Base-by-base conservation (phyloP, 37 sponge, comb jelly and placozoan genomes). In the Axinella damicornis region DNA sequence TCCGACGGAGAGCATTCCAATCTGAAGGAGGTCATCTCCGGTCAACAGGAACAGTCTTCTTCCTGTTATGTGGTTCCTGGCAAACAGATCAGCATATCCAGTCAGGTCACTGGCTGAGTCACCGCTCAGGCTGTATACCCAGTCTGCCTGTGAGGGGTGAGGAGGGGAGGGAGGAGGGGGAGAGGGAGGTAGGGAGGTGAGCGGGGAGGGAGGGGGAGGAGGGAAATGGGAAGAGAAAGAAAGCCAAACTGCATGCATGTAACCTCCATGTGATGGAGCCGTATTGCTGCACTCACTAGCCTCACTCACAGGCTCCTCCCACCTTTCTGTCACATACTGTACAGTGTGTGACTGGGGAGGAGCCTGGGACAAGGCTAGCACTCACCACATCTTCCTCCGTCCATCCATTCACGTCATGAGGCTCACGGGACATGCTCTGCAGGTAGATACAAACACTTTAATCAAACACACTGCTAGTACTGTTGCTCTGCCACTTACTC, bases 381-480 rank as follows among this genome's bases (percentile, higher is more conserved):
- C 74, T n/a, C 54, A 89, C 94, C 52, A 90, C 94, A 18, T 93
- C 94, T 15, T 89, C 84, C 63, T 93, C 94, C n/a, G 83, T 65
- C 94, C 94, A 93, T 36, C 38, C 57, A 56, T 64, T 74, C 4
- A 90, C 87, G 53, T 89, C 83, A 57, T 86, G 83, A 5, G 39
- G 24, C 70, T 88, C 88, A 32, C 15, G 77, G 38, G 68, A n/a
- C n/a, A n/a, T 22, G 30, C 65, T 16, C 24, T 38, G 65, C 27
- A 52, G 46, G 63, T 9, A 77, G 37, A 33, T 13, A 58, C 27
- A 61, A n/a, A 4, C 27, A n/a, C 25, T 61, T 13, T 14, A 27
- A 61, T 28, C n/a, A 61, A 61, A 5, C 6, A 46, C n/a, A 46
- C 46, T 4, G 6, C 46, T 12, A 46, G 4, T 9, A 46, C 4